These are phyloP conservation scores for Gymnorhina tibicen DNA, from an alignment of 2,113 vertebrate genomes.

Conservation along the genomic window DNA sequence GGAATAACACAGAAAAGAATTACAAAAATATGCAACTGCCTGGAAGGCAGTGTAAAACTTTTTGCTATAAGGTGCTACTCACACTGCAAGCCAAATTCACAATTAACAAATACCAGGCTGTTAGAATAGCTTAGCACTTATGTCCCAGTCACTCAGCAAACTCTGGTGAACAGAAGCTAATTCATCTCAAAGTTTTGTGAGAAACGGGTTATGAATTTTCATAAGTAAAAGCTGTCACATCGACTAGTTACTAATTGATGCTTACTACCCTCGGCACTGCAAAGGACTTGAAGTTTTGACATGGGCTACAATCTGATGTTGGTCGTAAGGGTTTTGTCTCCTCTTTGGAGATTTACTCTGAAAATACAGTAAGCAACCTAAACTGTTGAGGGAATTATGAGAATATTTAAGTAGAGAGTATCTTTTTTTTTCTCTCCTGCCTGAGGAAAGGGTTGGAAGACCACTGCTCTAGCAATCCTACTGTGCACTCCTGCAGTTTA, in stretches of 20 bases:
- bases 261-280: neutral
- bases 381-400: neutral
- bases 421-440: neutral
- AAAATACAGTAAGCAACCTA: neutral
- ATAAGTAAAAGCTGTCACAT: neutral
- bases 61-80: neutral
- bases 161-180: neutral
- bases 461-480: neutral
- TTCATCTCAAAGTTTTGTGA: fast-evolving
- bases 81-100: neutral
- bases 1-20: neutral
- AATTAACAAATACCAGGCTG: neutral
- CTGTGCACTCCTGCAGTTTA: neutral
- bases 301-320: neutral
- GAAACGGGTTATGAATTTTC: neutral
- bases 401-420: neutral
- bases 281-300: neutral
- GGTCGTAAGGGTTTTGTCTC: neutral
- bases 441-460: neutral
- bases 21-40: neutral
- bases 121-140: neutral
- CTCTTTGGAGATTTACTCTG: neutral
- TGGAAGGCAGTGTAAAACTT: neutral
- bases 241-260: neutral
- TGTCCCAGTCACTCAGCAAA: neutral